A percentile compares a stretch with the other conserved stretches of the same genome.
phyloP scores from a whole-genome alignment of 2,888 invertebrate genomes.

The Myopa testacea region DNA sequence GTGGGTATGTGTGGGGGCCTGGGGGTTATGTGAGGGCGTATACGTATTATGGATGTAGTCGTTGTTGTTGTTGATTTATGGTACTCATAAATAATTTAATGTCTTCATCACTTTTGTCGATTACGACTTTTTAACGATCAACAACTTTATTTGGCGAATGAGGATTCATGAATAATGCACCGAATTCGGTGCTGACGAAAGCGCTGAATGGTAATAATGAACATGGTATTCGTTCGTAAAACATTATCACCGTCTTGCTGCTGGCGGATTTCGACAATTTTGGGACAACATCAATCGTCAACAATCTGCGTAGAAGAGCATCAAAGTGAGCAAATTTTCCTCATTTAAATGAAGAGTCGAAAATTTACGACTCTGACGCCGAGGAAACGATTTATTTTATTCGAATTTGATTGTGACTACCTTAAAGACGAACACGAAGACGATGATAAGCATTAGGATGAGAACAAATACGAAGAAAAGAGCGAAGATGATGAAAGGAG shows the following conservation, averaged over 20 bases:
- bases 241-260: not conserved
- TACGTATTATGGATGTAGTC: not conserved
- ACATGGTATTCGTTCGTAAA: not conserved
- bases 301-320: not conserved
- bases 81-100: slow-evolving; percentile 46
- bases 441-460: too few species aligned
- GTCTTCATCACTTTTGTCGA: slow-evolving; percentile 40
- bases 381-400: not conserved
- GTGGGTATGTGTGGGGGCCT: not conserved
- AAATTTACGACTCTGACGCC: not conserved
- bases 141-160: not conserved
- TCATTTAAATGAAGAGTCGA: not conserved
- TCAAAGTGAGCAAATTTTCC: not conserved
- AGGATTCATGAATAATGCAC: too few species aligned
- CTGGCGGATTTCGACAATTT: not conserved
- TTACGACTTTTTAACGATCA: not conserved
- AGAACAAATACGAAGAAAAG: too few species aligned
- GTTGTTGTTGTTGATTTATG: slow-evolving; percentile 45
- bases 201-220: too few species aligned
- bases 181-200: too few species aligned
- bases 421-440: not conserved
- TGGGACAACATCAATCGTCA: not conserved
- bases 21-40: not conserved
- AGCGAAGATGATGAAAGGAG: too few species aligned
- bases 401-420: not conserved